A percentile compares a stretch with the other conserved stretches of the same genome.
phyloP scores from a whole-genome alignment of 2,113 vertebrate genomes.

The Catagonus wagneri region DNA sequence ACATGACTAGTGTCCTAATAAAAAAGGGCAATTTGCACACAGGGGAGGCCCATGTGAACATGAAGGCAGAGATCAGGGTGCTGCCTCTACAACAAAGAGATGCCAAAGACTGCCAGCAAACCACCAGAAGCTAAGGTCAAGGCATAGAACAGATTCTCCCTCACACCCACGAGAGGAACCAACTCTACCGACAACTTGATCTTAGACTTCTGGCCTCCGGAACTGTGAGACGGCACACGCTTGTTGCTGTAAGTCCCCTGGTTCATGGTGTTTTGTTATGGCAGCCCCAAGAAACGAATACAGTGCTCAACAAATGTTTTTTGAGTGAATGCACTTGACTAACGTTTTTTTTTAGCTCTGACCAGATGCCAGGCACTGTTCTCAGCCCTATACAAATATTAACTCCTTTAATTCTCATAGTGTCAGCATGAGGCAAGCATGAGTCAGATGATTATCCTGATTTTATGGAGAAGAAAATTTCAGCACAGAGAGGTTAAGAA shows the following conservation, averaged over 20 bases:
- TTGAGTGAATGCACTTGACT: slow-evolving; percentile 18
- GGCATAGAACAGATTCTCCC: not conserved
- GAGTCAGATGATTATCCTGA: not conserved
- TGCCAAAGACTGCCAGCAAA: not conserved
- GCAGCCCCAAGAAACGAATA: not conserved
- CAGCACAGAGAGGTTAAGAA: slow-evolving; percentile 22
- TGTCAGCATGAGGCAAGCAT: not conserved
- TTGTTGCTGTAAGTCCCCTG: not conserved
- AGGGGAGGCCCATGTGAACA: not conserved
- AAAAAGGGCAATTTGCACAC: slow-evolving; percentile 6
- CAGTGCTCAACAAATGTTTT: not conserved
- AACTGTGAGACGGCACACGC: not conserved
- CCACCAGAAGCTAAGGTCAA: not conserved
- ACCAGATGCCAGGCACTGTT: not conserved
- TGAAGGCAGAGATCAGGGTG: not conserved
- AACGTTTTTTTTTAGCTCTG: not conserved
- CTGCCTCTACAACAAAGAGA: not conserved
- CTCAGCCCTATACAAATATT: not conserved
- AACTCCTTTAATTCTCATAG: not conserved
- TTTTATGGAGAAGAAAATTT: not conserved
- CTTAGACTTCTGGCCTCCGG: not conserved
- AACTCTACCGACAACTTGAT: not conserved
- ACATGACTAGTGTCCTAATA: not conserved
- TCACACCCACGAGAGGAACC: not conserved
- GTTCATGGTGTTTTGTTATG: not conserved